These are phyloP conservation scores for Synergus japonicus DNA, from an alignment of 2,888 invertebrate genomes.

Conservation along the genomic window DNA sequence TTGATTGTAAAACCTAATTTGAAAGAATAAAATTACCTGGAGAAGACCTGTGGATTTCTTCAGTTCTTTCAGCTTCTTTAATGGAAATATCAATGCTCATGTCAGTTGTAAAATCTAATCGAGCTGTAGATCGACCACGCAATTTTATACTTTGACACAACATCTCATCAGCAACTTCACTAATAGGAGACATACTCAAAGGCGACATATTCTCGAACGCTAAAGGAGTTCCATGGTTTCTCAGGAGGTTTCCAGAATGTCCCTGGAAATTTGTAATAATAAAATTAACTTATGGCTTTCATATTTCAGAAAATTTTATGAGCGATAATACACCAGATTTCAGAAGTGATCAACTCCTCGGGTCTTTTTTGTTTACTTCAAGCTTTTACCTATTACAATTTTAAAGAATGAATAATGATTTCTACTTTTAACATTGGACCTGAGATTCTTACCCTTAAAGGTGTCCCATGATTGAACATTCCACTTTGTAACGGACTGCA, in stretches of 20 bases:
- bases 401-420: too few species aligned
- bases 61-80: constrained; percentile 50
- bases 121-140: constrained; percentile 62
- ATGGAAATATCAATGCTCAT: constrained; percentile 67
- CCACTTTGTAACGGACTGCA: constrained; percentile 72
- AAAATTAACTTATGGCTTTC: background rate
- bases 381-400: too few species aligned
- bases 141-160: constrained; percentile 65
- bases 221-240: constrained; percentile 65
- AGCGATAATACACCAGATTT: too few species aligned
- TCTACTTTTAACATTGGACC: constrained; percentile 18
- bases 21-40: constrained; percentile 23
- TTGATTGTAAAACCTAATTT: background rate
- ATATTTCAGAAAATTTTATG: too few species aligned
- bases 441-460: constrained; percentile 62
- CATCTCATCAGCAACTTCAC: constrained; percentile 58
- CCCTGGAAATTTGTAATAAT: constrained; percentile 17
- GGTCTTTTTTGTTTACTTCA: background rate
- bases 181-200: constrained; percentile 71
- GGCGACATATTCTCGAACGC: constrained; percentile 63
- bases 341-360: too few species aligned
- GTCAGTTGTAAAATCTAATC: constrained; percentile 68
- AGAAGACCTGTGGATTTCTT: constrained; percentile 43
- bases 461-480: constrained; percentile 68
- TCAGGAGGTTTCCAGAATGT: constrained; percentile 53